phyloP scores from a whole-genome alignment of 2,888 invertebrate genomes.

The Stenoptilia bipunctidactyla region DNA sequence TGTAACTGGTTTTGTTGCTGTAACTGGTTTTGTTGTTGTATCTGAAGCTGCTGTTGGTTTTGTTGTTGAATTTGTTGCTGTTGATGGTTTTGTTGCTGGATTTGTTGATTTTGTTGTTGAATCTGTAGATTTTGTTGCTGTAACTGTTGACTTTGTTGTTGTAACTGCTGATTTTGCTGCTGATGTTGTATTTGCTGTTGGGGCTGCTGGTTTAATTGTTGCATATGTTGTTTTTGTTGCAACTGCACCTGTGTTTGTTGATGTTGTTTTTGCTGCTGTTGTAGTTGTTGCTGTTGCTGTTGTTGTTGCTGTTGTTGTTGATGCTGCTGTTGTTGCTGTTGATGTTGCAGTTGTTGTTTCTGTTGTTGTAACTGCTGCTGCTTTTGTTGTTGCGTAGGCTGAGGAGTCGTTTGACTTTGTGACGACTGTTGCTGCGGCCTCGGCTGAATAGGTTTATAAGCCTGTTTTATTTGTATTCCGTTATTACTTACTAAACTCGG shows the following conservation, averaged over 20 bases:
- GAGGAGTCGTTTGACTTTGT: not conserved
- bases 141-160: not conserved
- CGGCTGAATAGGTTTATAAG: constrained; percentile 35
- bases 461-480: constrained; percentile 23
- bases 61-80: constrained; percentile 18
- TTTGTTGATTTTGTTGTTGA: constrained; percentile 20
- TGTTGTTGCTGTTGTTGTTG: constrained; percentile 13
- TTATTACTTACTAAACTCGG: constrained; percentile 15
- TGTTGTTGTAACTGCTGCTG: not conserved
- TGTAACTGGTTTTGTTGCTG: constrained; percentile 21
- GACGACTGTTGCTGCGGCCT: constrained; percentile 23
- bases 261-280: not conserved
- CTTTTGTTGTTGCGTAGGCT: not conserved
- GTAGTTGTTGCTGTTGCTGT: not conserved
- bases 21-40: constrained; percentile 17
- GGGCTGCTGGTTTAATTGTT: constrained; percentile 12
- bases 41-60: constrained; percentile 18
- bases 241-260: too few relatives aligned
- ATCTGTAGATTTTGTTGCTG: constrained; percentile 14
- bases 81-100: constrained; percentile 16
- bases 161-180: not conserved
- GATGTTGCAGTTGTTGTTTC: not conserved
- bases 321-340: constrained; percentile 3
- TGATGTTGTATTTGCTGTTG: constrained; percentile 15
- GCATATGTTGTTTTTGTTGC: not conserved